Base-by-base conservation (phyloP, 2,888 invertebrate species). In the Fabriciana adippe region DNA sequence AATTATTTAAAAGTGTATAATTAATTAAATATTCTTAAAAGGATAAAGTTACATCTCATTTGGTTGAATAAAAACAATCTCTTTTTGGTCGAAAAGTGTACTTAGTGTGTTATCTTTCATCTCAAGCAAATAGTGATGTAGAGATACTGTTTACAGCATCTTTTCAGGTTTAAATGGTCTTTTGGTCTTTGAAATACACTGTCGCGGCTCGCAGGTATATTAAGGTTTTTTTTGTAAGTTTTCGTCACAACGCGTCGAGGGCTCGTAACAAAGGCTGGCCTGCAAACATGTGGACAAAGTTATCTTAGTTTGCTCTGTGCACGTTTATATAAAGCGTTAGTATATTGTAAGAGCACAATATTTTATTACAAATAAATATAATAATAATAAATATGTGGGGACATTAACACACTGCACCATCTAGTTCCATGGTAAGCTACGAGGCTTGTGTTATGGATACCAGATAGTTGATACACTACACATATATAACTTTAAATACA, bases 191-290 rank as follows among this genome's bases (percentile, higher is more conserved):
- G 26, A 18, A 51, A 51, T 6, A 26, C 1, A 14, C 13, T 5
- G 45, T 47, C n/a, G 55, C 18, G 45, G 14, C n/a, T 47, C 16
- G 11, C 55, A 35, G 35, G 31, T 60, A 31, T 26, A 31, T 21
- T 48, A 16, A 2, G 14, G 3, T 48, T 15, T 59, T 41, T 55
- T 59, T 59, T 21, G 26, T 60, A 48, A 26, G 31, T 60, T 60
- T 50, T 26, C 26, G 59, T 18, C 13, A 48, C 31, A 13, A 26
- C 11, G 48, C 56, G 35, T 16, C 18, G 35, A 56, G 21, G 54
- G 18, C 60, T 59, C n/a, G 50, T 11, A 35, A 35, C 64, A 64
- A 64, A 64, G 51, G 57, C 57, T n/a, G 45, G 53, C 65, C 55
- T 55, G 53, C 47, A 54, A 47, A 61, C 66, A 55, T 54, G 66